Base-by-base conservation (phyloP, 1,140 invertebrate genomes). In the Lineus longissimus region DNA sequence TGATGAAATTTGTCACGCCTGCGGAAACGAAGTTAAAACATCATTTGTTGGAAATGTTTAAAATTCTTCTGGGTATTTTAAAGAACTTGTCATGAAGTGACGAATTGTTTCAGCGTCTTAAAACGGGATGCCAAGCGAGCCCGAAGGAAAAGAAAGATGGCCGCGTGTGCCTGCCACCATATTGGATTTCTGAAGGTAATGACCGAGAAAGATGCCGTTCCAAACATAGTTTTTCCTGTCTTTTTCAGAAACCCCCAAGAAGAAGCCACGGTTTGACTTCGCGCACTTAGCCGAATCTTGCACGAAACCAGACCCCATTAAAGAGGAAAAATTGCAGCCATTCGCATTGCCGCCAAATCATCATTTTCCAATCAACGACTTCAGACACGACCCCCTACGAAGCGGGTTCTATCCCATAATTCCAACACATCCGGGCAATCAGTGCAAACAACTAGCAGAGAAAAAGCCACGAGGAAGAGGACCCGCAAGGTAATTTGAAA, bases 221-320 rank as follows among this genome's bases (percentile, higher is more conserved):
- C 33, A 15, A 15, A 36, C n/a, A n/a, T n/a, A n/a, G n/a, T n/a
- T n/a, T n/a, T n/a, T n/a, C n/a, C 4, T 36, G 4, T 36, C 33
- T 36, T 4, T 51, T 51, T 27, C 47, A 51, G 47, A 51, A 51
- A 9, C 47, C 6, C n/a, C n/a, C n/a, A 19, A 51, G 47, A 51
- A 51, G n/a, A 51, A 51, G 25, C 47, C 47, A n/a, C n/a, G 47
- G n/a, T 51, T 51, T n/a, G 47, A 51, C n/a, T 51, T 23, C 47
- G 19, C 19, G 4, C 47, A 51, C 25, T n/a, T 51, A n/a, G 47
- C 47, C 19, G 19, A 51, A 51, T 51, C 47, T 9, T 51, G 47
- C 47, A 27, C 25, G 6, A 27, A 27, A 15, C 33, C 33, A 19
- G 47, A 51, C n/a, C 47, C n/a, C 6, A 4, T 7, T 4, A 51